phyloP scores from a whole-genome alignment of 2,888 invertebrate species.

The Hypsopygia costalis region DNA sequence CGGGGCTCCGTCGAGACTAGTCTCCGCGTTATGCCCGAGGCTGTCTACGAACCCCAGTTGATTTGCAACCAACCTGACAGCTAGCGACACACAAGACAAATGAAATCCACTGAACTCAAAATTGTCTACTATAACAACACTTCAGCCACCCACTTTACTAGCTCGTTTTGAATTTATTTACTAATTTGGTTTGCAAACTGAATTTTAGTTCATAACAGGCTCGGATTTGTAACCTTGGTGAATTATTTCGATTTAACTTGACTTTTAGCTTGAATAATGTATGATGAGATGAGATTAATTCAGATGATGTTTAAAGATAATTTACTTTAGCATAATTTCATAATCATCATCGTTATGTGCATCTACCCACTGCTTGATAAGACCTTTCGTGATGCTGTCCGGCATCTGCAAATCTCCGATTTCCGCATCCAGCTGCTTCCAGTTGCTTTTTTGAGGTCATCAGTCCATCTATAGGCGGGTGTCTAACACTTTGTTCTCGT shows the following conservation, averaged over 20 bases:
- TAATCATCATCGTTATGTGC: too few species aligned
- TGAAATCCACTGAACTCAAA: background rate
- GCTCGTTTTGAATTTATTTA: background rate
- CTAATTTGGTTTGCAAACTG: background rate
- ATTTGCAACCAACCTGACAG: conserved; percentile 5
- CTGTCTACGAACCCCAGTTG: conserved; percentile 4
- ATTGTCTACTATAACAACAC: background rate
- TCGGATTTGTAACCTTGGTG: background rate
- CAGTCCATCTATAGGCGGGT: too few species aligned
- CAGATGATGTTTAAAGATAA: background rate
- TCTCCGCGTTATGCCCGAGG: conserved; percentile 3
- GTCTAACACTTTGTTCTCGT: too few species aligned
- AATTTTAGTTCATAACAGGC: background rate
- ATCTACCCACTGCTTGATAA: too few species aligned
- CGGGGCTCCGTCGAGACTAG: conserved; percentile 4
- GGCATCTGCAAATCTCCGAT: too few species aligned
- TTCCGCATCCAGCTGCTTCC: too few species aligned
- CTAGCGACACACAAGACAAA: background rate
- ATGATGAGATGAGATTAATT: background rate
- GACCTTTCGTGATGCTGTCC: too few species aligned
- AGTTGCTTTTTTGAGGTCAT: too few species aligned
- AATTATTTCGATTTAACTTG: background rate
- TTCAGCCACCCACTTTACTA: background rate
- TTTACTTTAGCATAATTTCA: too few species aligned
- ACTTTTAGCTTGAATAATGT: background rate